Percentiles rank a stretch among this genome's conserved stretches.
These are phyloP conservation scores for Drosophila orena DNA, from an alignment of 1,140 invertebrate genomes.

Conservation along the genomic window DNA sequence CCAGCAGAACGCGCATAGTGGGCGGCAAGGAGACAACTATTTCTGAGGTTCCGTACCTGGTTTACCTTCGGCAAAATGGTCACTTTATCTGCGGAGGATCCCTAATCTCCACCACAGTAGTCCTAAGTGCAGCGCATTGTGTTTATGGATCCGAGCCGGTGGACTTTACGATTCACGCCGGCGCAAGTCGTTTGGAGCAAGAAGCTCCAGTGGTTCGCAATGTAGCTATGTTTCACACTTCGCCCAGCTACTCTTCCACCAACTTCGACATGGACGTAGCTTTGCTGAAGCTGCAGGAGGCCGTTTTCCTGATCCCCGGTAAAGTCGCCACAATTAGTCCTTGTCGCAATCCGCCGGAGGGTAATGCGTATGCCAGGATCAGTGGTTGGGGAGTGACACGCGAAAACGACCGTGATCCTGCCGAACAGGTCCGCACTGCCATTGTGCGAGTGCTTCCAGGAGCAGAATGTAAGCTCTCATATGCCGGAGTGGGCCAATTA, in stretches of 20 bases:
- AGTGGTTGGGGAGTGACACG: slow-evolving; percentile 73
- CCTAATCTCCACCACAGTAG: slow-evolving; percentile 51
- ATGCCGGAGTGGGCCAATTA: slow-evolving; percentile 53
- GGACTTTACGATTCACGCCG: slow-evolving; percentile 63
- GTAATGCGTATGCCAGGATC: slow-evolving; percentile 63
- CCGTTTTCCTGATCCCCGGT: slow-evolving; percentile 23
- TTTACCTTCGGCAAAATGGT: slow-evolving; percentile 55
- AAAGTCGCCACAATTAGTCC: slow-evolving; percentile 53
- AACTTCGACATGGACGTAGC: slow-evolving; percentile 81
- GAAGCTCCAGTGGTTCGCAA: slow-evolving; percentile 40
- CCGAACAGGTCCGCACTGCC: slow-evolving; percentile 65
- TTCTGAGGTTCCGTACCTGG: slow-evolving; percentile 64
- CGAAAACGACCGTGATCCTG: slow-evolving; percentile 49
- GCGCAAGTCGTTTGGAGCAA: slow-evolving; percentile 58
- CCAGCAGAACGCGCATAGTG: slow-evolving; percentile 52
- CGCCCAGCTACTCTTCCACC: slow-evolving; percentile 35
- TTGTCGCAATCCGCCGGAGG: slow-evolving; percentile 42
- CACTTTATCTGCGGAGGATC: slow-evolving; percentile 73
- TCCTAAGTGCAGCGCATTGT: slow-evolving; percentile 75
- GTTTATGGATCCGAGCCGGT: slow-evolving; percentile 45
- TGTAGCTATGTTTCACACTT: slow-evolving; percentile 44
- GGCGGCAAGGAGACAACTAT: slow-evolving; percentile 64
- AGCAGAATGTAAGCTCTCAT: slow-evolving; percentile 60
- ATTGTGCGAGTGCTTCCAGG: slow-evolving; percentile 54
- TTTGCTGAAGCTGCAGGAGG: slow-evolving; percentile 40